These are phyloP conservation scores for Watsonalla binaria DNA, from an alignment of 2,888 invertebrate genomes.

Conservation along the genomic window DNA sequence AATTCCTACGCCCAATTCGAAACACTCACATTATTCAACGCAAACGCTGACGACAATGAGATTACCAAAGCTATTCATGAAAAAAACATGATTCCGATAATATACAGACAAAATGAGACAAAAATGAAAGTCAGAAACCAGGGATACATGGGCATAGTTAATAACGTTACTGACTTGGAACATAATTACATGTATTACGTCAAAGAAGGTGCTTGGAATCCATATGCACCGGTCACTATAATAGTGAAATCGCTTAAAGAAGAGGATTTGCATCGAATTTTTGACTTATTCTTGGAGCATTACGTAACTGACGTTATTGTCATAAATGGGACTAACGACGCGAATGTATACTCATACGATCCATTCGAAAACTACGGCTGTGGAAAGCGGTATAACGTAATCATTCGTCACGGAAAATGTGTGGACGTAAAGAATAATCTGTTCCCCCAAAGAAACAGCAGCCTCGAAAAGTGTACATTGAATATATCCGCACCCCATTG, in stretches of 20 bases:
- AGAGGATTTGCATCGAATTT: constrained; percentile 26
- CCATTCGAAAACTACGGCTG: constrained; percentile 51
- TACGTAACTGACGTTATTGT: constrained; percentile 37
- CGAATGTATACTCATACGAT: constrained; percentile 46
- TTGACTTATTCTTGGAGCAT: constrained; percentile 31
- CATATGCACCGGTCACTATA: constrained; percentile 35
- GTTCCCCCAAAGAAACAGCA: constrained; percentile 36
- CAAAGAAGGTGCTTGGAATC: constrained; percentile 38
- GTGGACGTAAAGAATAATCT: constrained; percentile 16
- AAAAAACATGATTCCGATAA: background rate
- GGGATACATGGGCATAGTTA: constrained; percentile 31
- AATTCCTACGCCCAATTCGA: constrained; percentile 2
- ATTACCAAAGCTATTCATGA: constrained; percentile 9
- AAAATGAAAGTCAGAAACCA: constrained; percentile 5
- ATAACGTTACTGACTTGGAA: constrained; percentile 17
- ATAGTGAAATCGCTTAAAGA: constrained; percentile 22
- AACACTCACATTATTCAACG: constrained; percentile 15
- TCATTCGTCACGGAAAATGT: constrained; percentile 43
- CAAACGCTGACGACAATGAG: constrained; percentile 5
- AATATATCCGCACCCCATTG: constrained; percentile 34
- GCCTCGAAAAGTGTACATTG: constrained; percentile 43
- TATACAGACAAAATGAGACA: background rate
- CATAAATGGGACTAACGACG: constrained; percentile 28
- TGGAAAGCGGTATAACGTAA: constrained; percentile 40
- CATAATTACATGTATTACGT: constrained; percentile 17